Conservation (phyloP, 2,113 vertebrate species). For the Nymphicus hollandicus region DNA sequence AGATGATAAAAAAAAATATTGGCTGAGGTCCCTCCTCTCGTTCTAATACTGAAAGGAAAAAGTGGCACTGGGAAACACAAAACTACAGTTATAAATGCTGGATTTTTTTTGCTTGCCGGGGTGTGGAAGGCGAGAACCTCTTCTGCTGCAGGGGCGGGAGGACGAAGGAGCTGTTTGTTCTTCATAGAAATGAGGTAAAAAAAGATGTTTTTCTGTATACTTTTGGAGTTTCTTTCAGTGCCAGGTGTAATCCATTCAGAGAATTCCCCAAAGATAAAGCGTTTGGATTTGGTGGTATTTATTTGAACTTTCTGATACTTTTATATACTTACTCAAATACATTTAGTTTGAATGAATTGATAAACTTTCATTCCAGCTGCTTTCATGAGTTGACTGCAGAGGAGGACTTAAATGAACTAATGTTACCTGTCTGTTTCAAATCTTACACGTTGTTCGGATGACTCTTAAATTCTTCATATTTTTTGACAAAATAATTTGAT, state of each 20-base stretch:
- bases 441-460: not conserved
- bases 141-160: not conserved
- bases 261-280: not conserved
- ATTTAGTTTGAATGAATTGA: not conserved
- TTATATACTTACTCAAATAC: not conserved
- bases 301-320: not conserved
- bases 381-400: not conserved
- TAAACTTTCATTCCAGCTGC: not conserved
- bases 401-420: not conserved
- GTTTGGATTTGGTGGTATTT: not conserved
- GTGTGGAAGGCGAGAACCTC: not conserved
- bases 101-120: not conserved
- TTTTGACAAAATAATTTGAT: not conserved
- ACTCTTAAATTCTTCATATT: not conserved
- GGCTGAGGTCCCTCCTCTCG: not conserved
- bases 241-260: not conserved
- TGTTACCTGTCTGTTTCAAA: not conserved
- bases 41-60: not conserved
- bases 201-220: accelerated
- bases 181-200: not conserved
- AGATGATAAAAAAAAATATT: not conserved
- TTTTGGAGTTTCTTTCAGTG: not conserved
- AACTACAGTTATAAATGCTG: not conserved
- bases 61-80: not conserved
- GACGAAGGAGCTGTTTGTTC: not conserved